These are phyloP conservation scores for Melikaiella ostensackeni DNA, from an alignment of 2,888 invertebrate species.

Conservation along the genomic window DNA sequence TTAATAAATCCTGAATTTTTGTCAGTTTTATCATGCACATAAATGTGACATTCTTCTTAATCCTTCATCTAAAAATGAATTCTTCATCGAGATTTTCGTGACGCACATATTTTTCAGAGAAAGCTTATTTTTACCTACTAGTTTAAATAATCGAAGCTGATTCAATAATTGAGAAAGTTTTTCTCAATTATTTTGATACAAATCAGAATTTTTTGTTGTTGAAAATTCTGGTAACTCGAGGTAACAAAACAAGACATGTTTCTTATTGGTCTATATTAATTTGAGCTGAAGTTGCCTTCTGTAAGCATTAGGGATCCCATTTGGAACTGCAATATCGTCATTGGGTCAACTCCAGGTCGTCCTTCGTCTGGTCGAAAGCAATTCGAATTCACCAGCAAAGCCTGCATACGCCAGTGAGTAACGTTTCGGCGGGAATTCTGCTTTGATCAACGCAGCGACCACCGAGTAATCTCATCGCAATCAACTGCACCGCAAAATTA, in stretches of 20 bases:
- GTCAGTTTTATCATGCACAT: too few relatives aligned
- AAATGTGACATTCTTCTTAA: too few relatives aligned
- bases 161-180: too few relatives aligned
- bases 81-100: too few relatives aligned
- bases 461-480: conserved; percentile 57
- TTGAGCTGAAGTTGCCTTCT: conserved; percentile 7
- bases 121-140: not conserved
- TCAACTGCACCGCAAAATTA: conserved; percentile 57
- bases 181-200: too few relatives aligned
- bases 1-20: too few relatives aligned
- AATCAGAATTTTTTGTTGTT: too few relatives aligned
- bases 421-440: conserved; percentile 57
- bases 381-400: conserved; percentile 60
- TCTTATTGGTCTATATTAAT: conserved; percentile 16
- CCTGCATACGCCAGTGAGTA: conserved; percentile 56
- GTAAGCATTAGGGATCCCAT: conserved; percentile 44
- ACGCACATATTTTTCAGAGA: too few relatives aligned
- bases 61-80: too few relatives aligned
- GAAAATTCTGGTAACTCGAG: too few relatives aligned
- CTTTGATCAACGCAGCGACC: conserved; percentile 58
- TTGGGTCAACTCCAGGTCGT: conserved; percentile 54
- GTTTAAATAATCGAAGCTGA: not conserved
- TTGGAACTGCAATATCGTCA: conserved; percentile 59
- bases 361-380: conserved; percentile 61
- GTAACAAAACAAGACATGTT: too few relatives aligned